Evolutionary conservation across 2,888 invertebrate species (phyloP).

Genomic region (Drosophila crucigera): DNA sequence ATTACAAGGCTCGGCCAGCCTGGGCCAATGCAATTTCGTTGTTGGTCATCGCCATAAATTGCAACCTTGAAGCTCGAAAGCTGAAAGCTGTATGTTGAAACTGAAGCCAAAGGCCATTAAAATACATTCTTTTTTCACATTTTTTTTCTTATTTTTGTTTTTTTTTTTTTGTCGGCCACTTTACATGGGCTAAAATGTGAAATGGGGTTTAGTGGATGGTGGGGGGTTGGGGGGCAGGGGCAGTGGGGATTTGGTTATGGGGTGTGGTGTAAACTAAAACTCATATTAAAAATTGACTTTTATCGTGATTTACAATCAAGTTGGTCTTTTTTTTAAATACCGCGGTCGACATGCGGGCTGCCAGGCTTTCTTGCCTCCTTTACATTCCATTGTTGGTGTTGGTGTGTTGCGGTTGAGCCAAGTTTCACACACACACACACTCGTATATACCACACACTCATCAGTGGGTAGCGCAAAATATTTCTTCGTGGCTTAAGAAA

Average conservation of each 20-base stretch:
- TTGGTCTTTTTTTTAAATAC: conserved; percentile 78
- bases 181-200: conserved; percentile 36
- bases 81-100: conserved; percentile 36
- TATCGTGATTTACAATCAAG: conserved; percentile 82
- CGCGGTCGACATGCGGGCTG: conserved; percentile 78
- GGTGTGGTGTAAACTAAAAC: conserved; percentile 68
- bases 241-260: neutral
- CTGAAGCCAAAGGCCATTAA: conserved; percentile 76
- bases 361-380: conserved; percentile 23
- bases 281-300: conserved; percentile 83
- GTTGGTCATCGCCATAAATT: conserved; percentile 79
- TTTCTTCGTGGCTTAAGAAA: conserved; percentile 79
- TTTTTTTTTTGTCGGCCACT: conserved; percentile 45
- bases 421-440: conserved; percentile 40
- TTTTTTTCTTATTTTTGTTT: conserved; percentile 10
- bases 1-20: conserved; percentile 48
- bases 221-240: neutral
- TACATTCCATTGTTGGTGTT: conserved; percentile 46
- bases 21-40: conserved; percentile 73
- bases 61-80: conserved; percentile 73
- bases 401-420: conserved; percentile 62
- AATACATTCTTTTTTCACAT: conserved; percentile 57
- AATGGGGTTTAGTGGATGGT: neutral
- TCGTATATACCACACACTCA: conserved; percentile 47
- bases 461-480: conserved; percentile 60